A percentile compares a stretch with the other conserved stretches of the same genome.
Conservation (phyloP, 2,113 vertebrate species). For the Bubalus kerabau region DNA sequence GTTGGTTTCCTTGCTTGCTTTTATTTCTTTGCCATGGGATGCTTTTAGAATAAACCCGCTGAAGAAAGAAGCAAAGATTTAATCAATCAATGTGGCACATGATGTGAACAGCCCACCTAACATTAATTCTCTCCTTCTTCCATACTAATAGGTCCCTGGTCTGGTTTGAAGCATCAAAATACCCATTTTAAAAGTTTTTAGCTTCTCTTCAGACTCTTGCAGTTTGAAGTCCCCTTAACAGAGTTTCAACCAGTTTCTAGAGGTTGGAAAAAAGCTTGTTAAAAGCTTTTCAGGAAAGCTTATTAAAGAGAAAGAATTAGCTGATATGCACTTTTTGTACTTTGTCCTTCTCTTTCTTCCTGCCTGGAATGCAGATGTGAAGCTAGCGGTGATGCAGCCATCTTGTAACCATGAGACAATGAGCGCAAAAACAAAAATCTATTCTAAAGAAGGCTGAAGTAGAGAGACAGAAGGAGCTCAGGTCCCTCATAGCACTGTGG, state of each 20-base stretch:
- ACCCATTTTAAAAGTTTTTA: not conserved
- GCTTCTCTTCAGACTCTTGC: not conserved
- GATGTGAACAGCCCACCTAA: not conserved
- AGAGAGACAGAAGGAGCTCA: not conserved
- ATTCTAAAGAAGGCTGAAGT: not conserved
- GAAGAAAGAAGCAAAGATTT: not conserved
- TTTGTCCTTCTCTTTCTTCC: not conserved
- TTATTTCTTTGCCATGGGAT: not conserved
- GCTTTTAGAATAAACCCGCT: not conserved
- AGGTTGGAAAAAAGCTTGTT: not conserved
- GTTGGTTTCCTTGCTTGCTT: not conserved
- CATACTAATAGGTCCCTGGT: not conserved
- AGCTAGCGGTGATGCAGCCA: not conserved
- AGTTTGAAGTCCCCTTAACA: not conserved
- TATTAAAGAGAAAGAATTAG: not conserved
- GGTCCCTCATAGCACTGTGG: not conserved
- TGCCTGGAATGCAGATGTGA: not conserved
- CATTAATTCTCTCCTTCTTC: not conserved
- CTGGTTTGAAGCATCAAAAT: not conserved
- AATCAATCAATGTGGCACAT: fast-evolving
- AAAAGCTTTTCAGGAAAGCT: not conserved
- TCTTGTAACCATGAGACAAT: not conserved
- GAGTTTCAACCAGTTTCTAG: not conserved
- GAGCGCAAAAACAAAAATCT: not conserved
- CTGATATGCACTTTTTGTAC: not conserved